Base-by-base conservation (phyloP, 2,113 vertebrate species). In the Rhegmatorhina hoffmannsi region DNA sequence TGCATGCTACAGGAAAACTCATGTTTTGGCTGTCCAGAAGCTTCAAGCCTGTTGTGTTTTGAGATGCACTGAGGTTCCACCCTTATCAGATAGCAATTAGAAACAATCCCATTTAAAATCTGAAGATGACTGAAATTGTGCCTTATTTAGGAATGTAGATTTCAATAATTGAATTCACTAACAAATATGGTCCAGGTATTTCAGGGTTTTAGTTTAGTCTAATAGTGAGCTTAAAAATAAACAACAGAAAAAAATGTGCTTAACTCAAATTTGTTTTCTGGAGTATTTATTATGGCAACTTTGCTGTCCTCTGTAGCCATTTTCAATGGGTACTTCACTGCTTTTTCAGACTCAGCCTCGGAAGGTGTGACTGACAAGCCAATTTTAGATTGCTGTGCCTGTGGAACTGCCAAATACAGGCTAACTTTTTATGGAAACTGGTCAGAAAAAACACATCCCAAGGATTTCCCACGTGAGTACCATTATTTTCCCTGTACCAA, bases 401-500 rank as follows among this genome's bases (percentile, higher is more conserved):
- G 99, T 86, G 99, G 99, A 75, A 99, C 99, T 13, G 99, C 99
- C 92, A 99, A 99, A 94, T 99, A 99, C 97, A 98, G 99, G 78
- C 97, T 99, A 85, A 99, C 99, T 3, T 99, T 99, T 96, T 99
- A 98, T 47, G 99, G 99, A 33, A 99, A 99, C 90, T 99, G 99
- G 99, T 99, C 99, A 2, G 99, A 99, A 97, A 99, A 99, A 95
- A 97, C 98, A 1, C 99, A 99, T 90, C 99, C 99, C 29, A 99
- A 99, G 96, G 99, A 99, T 93, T 99, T 99, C 69, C 99, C 99
- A 90, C 98, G 99, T 99, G 94, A 99, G 99, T 98, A 90, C 10
- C 62, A 5, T 26, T 66, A 33, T 46, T 60, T 17, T 86, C 3
- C 26, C 53, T 24, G 28, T 21, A 17, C 17, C 8, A 7, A 7